Evolutionary conservation across 2,113 vertebrate species (phyloP), one percentile per base, ranked within the genome.

Genomic region (Zeus faber): DNA sequence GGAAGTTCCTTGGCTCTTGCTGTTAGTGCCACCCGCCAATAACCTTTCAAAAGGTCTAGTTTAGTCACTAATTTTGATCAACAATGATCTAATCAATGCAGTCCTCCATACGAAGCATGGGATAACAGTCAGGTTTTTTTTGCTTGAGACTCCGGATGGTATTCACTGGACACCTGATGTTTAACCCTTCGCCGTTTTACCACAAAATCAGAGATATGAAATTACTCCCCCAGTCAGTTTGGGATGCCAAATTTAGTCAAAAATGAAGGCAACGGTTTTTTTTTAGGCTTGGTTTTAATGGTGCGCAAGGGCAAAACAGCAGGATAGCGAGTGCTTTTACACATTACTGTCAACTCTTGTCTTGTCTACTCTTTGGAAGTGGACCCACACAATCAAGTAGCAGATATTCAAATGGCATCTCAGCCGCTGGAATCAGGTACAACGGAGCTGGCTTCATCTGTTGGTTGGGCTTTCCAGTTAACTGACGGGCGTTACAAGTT

Each of bases 41-140:
- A 48, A 13, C 56, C 56, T n/a, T 49, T 59, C 14, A 59, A 46
- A 13, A 60, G 17, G 13, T 60, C 33, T 4, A 60, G 27, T 37
- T 60, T 60, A 13, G 16, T 52, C 4, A 51, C 48, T 29, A 22
- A 62, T 18, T 40, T 37, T 11, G 48, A n/a, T n/a, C 37, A 9
- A 2, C 8, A 2, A 49, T 40, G 1, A 53, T 40, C 50, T 35
- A 14, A 29, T 58, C 41, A 2, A 46, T 23, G 16, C 63, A 58
- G 16, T 58, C 63, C 4, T 66, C 54, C 20, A 66, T 53, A 3
- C 27, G 10, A 9, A 40, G 49, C 7, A 67, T 11, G 1, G 50
- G 41, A 18, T 44, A 65, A 14, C 14, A 50, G 11, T 58, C 64
- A 13, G 44, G 41, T 26, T 45, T 56, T 29, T 4, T 29, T 9